phyloP scores from a whole-genome alignment of 2,113 vertebrate genomes.

The Scalopus aquaticus region DNA sequence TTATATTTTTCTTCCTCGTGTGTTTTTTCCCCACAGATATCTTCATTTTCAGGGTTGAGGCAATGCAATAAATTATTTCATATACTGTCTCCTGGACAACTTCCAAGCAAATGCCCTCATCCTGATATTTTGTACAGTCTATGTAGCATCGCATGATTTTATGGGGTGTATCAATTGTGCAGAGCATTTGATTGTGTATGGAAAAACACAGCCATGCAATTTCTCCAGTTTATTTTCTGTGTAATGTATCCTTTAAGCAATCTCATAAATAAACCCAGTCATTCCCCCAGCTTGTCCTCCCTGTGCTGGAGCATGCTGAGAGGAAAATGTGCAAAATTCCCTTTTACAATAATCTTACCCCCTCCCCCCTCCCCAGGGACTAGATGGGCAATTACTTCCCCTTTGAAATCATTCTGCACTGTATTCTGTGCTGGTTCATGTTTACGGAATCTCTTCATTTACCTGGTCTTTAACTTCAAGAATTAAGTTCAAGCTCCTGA shows the following conservation, averaged over 20 bases:
- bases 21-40: background rate
- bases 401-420: background rate
- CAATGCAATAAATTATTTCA: conserved; percentile 49
- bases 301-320: background rate
- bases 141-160: conserved; percentile 58
- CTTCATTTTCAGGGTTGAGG: conserved; percentile 35
- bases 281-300: conserved; percentile 6
- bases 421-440: background rate
- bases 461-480: background rate
- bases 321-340: conserved; percentile 36
- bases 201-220: conserved; percentile 40
- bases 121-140: conserved; percentile 41
- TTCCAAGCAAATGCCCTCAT: conserved; percentile 37
- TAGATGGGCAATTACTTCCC: conserved; percentile 20
- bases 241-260: conserved; percentile 67
- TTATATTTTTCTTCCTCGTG: background rate
- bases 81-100: background rate
- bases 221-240: conserved; percentile 75
- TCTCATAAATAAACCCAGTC: conserved; percentile 59
- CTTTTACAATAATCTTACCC: background rate
- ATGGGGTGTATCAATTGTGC: conserved; percentile 52
- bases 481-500: background rate
- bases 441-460: conserved; percentile 22
- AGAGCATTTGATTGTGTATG: conserved; percentile 45
- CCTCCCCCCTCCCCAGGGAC: background rate